phyloP scores from a whole-genome alignment of 2,888 invertebrate genomes.

The Stenichneumon culpator region DNA sequence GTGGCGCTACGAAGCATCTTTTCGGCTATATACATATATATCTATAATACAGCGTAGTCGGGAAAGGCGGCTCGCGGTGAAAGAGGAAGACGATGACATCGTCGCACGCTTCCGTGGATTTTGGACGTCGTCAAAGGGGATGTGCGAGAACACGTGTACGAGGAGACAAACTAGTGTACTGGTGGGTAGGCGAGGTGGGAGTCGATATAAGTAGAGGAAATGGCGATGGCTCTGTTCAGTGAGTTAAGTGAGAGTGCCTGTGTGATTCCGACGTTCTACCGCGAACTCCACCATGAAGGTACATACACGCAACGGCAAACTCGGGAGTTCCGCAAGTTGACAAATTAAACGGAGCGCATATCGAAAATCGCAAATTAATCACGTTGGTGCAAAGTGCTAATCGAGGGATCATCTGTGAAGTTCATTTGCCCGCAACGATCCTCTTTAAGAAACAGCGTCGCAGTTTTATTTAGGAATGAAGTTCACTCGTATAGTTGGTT shows the following conservation, averaged over 20 bases:
- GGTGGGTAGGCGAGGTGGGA: constrained; percentile 78
- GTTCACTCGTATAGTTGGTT: background rate
- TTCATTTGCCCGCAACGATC: background rate
- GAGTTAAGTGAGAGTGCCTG: constrained; percentile 85
- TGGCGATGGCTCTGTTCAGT: constrained; percentile 81
- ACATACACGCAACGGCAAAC: constrained; percentile 63
- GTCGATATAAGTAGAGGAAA: constrained; percentile 83
- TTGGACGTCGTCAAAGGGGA: constrained; percentile 26
- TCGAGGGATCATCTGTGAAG: constrained; percentile 36
- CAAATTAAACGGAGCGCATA: background rate
- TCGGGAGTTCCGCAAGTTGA: constrained; percentile 39
- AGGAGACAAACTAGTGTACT: constrained; percentile 13
- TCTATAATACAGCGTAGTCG: background rate
- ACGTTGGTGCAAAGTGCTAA: constrained; percentile 34
- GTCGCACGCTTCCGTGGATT: constrained; percentile 28
- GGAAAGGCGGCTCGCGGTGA: background rate
- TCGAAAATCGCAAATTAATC: constrained; percentile 4
- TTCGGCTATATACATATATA: background rate
- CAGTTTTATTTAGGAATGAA: background rate
- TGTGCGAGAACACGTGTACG: constrained; percentile 25
- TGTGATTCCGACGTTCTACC: constrained; percentile 81
- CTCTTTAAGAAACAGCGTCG: background rate
- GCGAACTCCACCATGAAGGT: constrained; percentile 83
- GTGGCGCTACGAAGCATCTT: background rate
- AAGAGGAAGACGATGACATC: constrained; percentile 14